Evolutionary conservation across 2,888 invertebrate genomes (phyloP), one percentile per base, ranked within the genome.

Genomic region (Clanis bilineata): DNA sequence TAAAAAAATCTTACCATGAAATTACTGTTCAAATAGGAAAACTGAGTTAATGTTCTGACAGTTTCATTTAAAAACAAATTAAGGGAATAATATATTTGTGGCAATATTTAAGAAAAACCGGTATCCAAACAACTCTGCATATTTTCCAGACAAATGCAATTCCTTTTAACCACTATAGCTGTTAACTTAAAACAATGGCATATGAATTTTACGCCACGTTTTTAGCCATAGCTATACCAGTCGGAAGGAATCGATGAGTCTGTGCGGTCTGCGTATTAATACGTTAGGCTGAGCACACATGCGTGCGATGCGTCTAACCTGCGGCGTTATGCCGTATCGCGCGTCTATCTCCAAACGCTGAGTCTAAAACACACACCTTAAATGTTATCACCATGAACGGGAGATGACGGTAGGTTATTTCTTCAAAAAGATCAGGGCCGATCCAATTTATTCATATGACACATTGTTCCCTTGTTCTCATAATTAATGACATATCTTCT

Each of bases 331-430:
- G 93, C 97, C 97, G 94, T 96, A 96, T 89, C 95, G 96, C 92
- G 96, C 96, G 93, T 97, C 97, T 93, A 97, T 96, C 95, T 97
- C 97, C 92, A 96, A 94, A 86, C 97, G 96, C 94, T 96, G 96
- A 94, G 94, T 97, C 97, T 97, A 96, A 85, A 95, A 86, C 75
- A 88, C 74, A 57, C 51, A 47, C 58, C 39, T 51, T 51, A 32
- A 7, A 51, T 28, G 28, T 41, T 2, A 51, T 6, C 28, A 51
- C 28, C 51, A 51, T 51, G 32, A 32, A 28, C 21, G 25, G 9
- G 2, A 25, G 1, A 9, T 15, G 18, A 9, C n/a, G n/a, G n/a
- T n/a, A n/a, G n/a, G n/a, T n/a, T n/a, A n/a, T n/a, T n/a, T n/a
- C n/a, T n/a, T n/a, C n/a, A n/a, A n/a, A n/a, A n/a, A n/a, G n/a